A percentile compares a stretch with the other conserved stretches of the same genome.
These are phyloP conservation scores for Jordanella pulchra DNA, from an alignment of 2,797 vertebrate genomes.

Conservation along the genomic window DNA sequence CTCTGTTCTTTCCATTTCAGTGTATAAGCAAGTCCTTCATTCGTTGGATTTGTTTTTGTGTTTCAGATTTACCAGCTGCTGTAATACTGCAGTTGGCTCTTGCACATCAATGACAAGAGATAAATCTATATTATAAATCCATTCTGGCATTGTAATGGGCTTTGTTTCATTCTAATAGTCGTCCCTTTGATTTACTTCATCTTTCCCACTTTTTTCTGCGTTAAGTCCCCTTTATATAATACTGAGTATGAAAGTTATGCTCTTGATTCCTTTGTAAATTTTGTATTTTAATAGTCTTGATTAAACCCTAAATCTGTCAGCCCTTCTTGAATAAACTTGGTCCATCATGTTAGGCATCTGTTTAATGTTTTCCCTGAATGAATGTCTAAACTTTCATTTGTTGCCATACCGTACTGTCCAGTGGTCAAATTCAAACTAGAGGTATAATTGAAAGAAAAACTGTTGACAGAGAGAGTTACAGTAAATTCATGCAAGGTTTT, in stretches of 20 bases:
- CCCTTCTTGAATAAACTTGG: conserved; percentile 8
- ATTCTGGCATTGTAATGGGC: conserved; percentile 24
- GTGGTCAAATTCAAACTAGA: not conserved
- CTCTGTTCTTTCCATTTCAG: conserved; percentile 21
- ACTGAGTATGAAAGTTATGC: conserved; percentile 23
- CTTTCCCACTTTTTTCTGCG: conserved; percentile 22
- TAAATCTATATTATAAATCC: conserved; percentile 49
- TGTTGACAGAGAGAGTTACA: not conserved
- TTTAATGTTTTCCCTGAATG: not conserved
- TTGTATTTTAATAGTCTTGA: conserved; percentile 24
- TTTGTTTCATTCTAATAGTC: conserved; percentile 27
- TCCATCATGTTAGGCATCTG: conserved; percentile 13
- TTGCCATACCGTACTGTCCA: not conserved
- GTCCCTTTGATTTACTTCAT: conserved; percentile 34
- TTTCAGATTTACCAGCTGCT: conserved; percentile 18
- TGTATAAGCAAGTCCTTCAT: conserved; percentile 29
- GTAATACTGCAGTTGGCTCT: conserved; percentile 42
- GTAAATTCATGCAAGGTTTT: not conserved
- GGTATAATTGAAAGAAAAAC: not conserved
- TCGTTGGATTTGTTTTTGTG: conserved; percentile 7
- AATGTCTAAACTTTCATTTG: not conserved
- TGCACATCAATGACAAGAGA: conserved; percentile 37
- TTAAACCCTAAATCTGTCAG: conserved; percentile 29
- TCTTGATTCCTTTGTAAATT: conserved; percentile 1
- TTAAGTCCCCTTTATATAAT: too few species aligned